Conservation (phyloP, 2,113 vertebrate species). For the Microcebus tavaratra region DNA sequence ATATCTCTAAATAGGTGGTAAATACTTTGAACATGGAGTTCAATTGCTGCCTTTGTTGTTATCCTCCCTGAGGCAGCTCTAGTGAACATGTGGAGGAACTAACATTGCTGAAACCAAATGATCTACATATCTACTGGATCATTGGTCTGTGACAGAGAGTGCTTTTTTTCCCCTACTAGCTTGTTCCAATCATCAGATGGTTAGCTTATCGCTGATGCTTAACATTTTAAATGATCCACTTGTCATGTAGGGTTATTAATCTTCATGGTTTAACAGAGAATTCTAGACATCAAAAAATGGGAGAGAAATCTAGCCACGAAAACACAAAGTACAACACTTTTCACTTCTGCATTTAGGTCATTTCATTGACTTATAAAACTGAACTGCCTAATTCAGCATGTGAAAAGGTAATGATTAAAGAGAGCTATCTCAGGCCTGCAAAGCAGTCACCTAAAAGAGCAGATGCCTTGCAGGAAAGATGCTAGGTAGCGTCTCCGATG, state of each 20-base stretch:
- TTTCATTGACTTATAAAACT: background rate
- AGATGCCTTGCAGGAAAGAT: background rate
- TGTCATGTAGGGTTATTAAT: constrained; percentile 55
- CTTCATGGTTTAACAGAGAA: constrained; percentile 44
- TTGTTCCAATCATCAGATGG: constrained; percentile 38
- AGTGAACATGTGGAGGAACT: background rate
- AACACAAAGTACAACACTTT: background rate
- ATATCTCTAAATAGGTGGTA: background rate
- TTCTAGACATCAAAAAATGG: background rate
- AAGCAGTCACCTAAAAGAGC: background rate
- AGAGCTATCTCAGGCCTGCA: background rate
- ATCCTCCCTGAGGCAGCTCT: background rate
- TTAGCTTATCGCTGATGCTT: constrained; percentile 47
- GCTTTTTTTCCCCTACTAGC: background rate
- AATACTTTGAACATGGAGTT: background rate
- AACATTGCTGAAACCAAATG: background rate
- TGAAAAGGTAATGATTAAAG: background rate
- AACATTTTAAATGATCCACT: constrained; percentile 60
- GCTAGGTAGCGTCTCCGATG: background rate
- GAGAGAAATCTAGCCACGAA: constrained; percentile 5
- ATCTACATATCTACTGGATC: constrained; percentile 11
- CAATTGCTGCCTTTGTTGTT: constrained; percentile 4
- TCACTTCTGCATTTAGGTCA: background rate
- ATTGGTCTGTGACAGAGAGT: constrained; percentile 45
- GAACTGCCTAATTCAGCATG: background rate